Evolutionary conservation across 2,113 vertebrate species (phyloP).

Genomic region (Leptobrachium leishanense): DNA sequence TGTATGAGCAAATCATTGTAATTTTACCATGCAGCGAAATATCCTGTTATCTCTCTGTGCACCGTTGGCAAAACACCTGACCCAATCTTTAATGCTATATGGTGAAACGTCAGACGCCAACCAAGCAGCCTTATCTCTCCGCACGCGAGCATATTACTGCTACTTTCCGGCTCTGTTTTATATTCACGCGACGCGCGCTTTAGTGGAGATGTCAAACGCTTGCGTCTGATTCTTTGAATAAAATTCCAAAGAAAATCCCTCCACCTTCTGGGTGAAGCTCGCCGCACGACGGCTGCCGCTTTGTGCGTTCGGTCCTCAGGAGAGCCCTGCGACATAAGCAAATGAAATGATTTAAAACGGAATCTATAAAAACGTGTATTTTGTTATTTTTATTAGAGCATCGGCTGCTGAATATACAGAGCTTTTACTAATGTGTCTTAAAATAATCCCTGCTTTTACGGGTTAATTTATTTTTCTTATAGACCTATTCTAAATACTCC

Average conservation of each 20-base stretch:
- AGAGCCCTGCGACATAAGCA: neutral
- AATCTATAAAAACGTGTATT: neutral
- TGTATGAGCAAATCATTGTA: too few species aligned
- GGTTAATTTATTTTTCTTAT: neutral
- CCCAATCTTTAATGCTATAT: conserved; percentile 17
- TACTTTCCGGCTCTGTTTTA: conserved; percentile 1
- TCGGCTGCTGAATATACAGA: neutral
- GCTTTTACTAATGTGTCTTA: too few species aligned
- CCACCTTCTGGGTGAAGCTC: conserved; percentile 35
- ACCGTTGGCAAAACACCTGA: conserved; percentile 6
- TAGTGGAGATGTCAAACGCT: conserved; percentile 30
- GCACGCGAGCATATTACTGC: conserved; percentile 6
- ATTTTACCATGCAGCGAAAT: neutral
- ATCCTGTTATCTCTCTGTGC: neutral
- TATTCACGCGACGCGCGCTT: conserved; percentile 17
- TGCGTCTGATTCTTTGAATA: conserved; percentile 1
- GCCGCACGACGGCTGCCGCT: conserved; percentile 14
- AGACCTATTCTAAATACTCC: too few species aligned
- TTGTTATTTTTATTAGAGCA: neutral
- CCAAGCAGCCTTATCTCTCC: conserved; percentile 20
- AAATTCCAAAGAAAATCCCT: conserved; percentile 10
- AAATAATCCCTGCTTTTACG: too few species aligned
- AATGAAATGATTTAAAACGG: conserved; percentile 7
- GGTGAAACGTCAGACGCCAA: neutral
- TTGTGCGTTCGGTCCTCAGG: conserved; percentile 5